phyloP scores from a whole-genome alignment of 2,113 vertebrate genomes.

The Ictidomys tridecemlineatus region DNA sequence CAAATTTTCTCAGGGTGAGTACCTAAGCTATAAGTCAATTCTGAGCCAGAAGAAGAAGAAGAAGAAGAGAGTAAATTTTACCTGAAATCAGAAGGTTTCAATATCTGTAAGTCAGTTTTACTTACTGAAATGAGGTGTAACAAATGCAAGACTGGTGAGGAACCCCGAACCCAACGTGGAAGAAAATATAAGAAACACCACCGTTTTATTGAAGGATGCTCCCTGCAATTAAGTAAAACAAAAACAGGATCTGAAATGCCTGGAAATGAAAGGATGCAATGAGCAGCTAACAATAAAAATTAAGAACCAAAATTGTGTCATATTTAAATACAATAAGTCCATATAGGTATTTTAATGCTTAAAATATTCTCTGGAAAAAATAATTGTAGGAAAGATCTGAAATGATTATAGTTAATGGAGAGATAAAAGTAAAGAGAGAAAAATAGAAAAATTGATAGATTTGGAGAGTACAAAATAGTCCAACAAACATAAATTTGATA shows the following conservation, averaged over 20 bases:
- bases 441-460: not conserved
- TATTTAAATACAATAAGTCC: not conserved
- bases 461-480: not conserved
- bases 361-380: not conserved
- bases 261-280: not conserved
- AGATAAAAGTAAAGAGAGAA: not conserved
- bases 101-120: not conserved
- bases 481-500: not conserved
- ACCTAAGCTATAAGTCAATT: not conserved
- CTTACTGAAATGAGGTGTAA: not conserved
- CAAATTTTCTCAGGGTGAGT: not conserved
- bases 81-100: not conserved
- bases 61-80: not conserved
- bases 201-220: not conserved
- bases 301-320: not conserved
- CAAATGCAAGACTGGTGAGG: not conserved
- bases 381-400: not conserved
- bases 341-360: not conserved
- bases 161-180: not conserved
- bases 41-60: not conserved
- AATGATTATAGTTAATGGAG: not conserved
- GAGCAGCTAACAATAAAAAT: not conserved
- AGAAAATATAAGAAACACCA: not conserved
- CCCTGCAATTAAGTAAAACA: not conserved
- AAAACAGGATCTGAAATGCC: not conserved